A percentile compares a stretch with the other conserved stretches of the same genome.
Conservation (phyloP, 2,888 invertebrate species). For the Aphelenchoides bicaudatus region DNA sequence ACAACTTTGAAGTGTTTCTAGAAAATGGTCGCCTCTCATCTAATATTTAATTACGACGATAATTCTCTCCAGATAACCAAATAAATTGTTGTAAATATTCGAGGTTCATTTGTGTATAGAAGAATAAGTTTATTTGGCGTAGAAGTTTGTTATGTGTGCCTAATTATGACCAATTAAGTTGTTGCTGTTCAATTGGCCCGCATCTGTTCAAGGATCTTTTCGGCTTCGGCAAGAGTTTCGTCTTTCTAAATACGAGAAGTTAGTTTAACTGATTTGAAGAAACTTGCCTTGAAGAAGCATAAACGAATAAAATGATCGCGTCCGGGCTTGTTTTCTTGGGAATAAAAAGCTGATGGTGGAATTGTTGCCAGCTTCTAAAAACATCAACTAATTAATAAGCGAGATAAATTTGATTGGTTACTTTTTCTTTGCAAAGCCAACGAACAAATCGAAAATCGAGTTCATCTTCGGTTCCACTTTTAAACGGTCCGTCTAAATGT, state of each 20-base stretch:
- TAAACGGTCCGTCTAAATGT: constrained; percentile 54
- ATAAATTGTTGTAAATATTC: too few relatives aligned
- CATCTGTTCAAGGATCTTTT: constrained; percentile 39
- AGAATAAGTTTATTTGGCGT: too few relatives aligned
- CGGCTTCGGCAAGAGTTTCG: constrained; percentile 49
- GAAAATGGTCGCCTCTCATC: too few relatives aligned
- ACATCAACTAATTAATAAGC: constrained; percentile 12
- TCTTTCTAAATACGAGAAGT: constrained; percentile 38
- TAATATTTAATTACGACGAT: too few relatives aligned
- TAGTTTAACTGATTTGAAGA: neutral
- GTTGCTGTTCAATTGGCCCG: too few relatives aligned
- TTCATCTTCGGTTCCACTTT: constrained; percentile 57
- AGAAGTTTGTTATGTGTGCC: too few relatives aligned
- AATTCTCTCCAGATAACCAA: too few relatives aligned
- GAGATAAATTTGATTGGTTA: constrained; percentile 24
- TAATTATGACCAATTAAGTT: too few relatives aligned
- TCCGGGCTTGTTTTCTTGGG: constrained; percentile 57
- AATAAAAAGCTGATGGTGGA: constrained; percentile 90
- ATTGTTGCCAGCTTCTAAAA: constrained; percentile 80
- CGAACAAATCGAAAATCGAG: constrained; percentile 86
- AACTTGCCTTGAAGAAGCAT: constrained; percentile 54
- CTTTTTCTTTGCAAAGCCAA: constrained; percentile 83
- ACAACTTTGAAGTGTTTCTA: too few relatives aligned
- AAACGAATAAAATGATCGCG: constrained; percentile 50
- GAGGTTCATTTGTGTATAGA: too few relatives aligned